Evolutionary conservation across 2,888 invertebrate genomes (phyloP), one percentile per base, ranked within the genome.

Genomic region (Listrodromus nycthemerus): DNA sequence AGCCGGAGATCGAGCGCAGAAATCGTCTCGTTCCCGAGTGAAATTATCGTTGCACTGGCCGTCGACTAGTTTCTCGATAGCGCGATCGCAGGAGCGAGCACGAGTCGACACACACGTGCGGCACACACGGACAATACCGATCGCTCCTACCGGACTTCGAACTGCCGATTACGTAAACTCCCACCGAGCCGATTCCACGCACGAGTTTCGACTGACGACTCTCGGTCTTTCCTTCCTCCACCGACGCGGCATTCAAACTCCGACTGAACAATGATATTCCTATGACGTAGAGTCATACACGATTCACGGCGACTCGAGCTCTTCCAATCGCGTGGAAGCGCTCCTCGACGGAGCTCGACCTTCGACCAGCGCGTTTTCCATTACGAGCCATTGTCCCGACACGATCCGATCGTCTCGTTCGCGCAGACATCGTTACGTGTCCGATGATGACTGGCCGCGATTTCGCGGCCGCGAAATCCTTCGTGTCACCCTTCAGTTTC

Each of bases 131-230:
- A 19, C 37, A 67, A 41, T 52, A 78, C 81, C 81, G 81, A 81
- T 80, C 61, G 30, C 79, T 52, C 24, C 61, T 75, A 27, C 63
- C 66, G 63, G 84, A 82, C 71, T 74, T 75, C 52, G 50, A 84
- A 86, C 66, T 82, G 67, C 74, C 82, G 84, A 84, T 84, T 80
- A 84, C 84, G 66, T 63, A 73, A 77, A 77, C 71, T 55, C 37
- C 58, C 67, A 52, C 19, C 19, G 50, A n/a, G 50, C 19, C 50
- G 19, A 16, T 90, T 89, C 84, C 88, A 73, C 88, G 88, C 82
- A 85, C 89, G 87, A 89, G 88, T 90, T 90, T 90, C 89, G 85
- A 92, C 92, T 91, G 91, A n/a, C 61, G 27, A 27, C 61, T 27
- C 30, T n/a, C 30, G 30, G 27, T 61, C 61, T 27, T 30, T 61